Conservation (phyloP, 2,888 invertebrate species). For the Lasioglossum pauxillum region DNA sequence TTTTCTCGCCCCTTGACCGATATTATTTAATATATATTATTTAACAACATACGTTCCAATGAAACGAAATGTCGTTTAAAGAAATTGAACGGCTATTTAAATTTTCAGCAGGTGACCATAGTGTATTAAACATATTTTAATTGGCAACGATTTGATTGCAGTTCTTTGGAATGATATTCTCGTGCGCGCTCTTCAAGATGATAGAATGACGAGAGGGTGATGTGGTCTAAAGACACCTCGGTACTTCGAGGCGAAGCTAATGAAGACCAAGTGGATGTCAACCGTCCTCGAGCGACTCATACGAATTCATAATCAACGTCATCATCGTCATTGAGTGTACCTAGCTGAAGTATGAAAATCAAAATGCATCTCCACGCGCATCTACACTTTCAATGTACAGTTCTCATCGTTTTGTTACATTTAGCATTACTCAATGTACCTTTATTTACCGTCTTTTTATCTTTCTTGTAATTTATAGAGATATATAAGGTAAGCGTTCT, state of each 20-base stretch:
- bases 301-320: slow-evolving; percentile 62
- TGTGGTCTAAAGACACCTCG: slow-evolving; percentile 42
- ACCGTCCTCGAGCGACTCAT: slow-evolving; percentile 50
- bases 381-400: slow-evolving; percentile 65
- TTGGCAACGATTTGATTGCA: slow-evolving; percentile 84
- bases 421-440: slow-evolving; percentile 40
- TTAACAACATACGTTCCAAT: background rate
- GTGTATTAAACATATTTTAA: background rate
- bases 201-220: slow-evolving; percentile 86
- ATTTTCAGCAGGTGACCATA: background rate
- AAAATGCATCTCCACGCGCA: slow-evolving; percentile 64
- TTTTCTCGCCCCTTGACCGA: no score
- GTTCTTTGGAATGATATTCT: slow-evolving; percentile 94
- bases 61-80: background rate
- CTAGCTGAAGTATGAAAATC: slow-evolving; percentile 63
- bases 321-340: slow-evolving; percentile 60
- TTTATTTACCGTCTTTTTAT: slow-evolving; percentile 35
- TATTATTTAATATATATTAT: no score
- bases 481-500: slow-evolving; percentile 35
- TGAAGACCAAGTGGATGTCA: slow-evolving; percentile 48
- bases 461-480: slow-evolving; percentile 55
- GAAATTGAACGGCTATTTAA: background rate
- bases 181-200: slow-evolving; percentile 93
- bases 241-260: slow-evolving; percentile 35
- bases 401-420: slow-evolving; percentile 49